Evolutionary conservation across 92 coral and sea anemone genomes (phyloP).

Genomic region (Epizoanthus rinbou): DNA sequence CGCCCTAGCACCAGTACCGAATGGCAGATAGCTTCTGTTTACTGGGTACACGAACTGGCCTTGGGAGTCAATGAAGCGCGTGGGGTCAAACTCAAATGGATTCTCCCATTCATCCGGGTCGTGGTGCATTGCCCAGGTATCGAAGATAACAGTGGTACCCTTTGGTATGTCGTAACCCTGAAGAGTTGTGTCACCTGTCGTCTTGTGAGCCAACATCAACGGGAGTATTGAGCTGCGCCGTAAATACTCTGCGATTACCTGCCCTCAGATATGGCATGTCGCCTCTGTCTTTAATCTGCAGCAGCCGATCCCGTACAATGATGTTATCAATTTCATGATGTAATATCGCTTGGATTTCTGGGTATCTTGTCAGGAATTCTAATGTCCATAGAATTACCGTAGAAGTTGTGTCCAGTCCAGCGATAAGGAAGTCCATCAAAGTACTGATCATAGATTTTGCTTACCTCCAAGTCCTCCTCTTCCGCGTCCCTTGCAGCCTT

Average conservation of each 20-base stretch:
- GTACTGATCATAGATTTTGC: background rate
- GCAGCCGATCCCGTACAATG: constrained; percentile 49
- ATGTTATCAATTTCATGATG: constrained; percentile 76
- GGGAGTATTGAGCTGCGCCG: too few relatives aligned
- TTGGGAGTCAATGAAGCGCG: constrained; percentile 70
- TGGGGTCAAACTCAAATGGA: constrained; percentile 79
- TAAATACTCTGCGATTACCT: constrained; percentile 57
- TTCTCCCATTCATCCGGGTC: constrained; percentile 80
- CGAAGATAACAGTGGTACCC: constrained; percentile 75
- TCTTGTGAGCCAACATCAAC: constrained; percentile 61
- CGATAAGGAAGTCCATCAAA: background rate
- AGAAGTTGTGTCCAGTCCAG: background rate
- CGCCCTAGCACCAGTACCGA: background rate
- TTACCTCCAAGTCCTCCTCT: background rate
- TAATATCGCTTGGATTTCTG: constrained; percentile 66
- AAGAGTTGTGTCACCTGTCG: constrained; percentile 77
- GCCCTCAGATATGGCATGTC: constrained; percentile 78
- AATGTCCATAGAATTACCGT: background rate
- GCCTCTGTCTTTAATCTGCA: background rate
- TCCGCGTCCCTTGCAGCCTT: background rate
- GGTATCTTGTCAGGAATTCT: background rate
- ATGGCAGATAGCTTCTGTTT: background rate
- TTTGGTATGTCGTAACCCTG: constrained; percentile 75
- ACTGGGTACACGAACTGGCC: constrained; percentile 47
- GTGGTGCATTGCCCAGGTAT: constrained; percentile 89